These are phyloP conservation scores for Melitaea cinxia DNA, from an alignment of 1,140 invertebrate species.

Conservation along the genomic window DNA sequence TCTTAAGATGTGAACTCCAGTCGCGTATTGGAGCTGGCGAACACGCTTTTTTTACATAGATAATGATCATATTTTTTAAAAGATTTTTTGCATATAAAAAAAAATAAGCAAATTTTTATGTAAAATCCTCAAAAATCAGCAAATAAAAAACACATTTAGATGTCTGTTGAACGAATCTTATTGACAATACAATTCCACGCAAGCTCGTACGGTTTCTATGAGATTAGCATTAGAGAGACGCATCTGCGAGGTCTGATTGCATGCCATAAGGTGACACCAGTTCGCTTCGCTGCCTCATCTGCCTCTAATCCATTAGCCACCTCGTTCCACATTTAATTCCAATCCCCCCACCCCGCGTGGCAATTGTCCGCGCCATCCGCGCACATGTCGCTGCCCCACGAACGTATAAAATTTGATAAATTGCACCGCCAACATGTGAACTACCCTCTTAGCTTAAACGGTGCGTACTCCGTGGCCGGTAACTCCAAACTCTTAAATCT, in stretches of 20 bases:
- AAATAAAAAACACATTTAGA: too few species aligned
- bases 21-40: too few species aligned
- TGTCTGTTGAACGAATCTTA: background rate
- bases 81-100: too few species aligned
- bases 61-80: too few species aligned
- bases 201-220: conserved; percentile 44
- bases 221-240: conserved; percentile 42
- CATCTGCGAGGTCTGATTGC: conserved; percentile 67
- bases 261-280: conserved; percentile 62
- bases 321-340: conserved; percentile 76
- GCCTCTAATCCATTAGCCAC: conserved; percentile 77
- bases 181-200: conserved; percentile 1
- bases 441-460: conserved; percentile 79
- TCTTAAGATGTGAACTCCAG: too few species aligned
- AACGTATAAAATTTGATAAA: conserved; percentile 81
- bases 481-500: conserved; percentile 24
- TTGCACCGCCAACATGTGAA: conserved; percentile 77
- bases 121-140: too few species aligned
- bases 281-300: conserved; percentile 50
- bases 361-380: conserved; percentile 70
- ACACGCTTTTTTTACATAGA: too few species aligned
- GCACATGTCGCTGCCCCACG: conserved; percentile 75
- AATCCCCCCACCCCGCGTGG: conserved; percentile 38
- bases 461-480: conserved; percentile 50
- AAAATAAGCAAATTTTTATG: too few species aligned